phyloP scores from a whole-genome alignment of 2,888 invertebrate genomes.

The Hedya salicella region DNA sequence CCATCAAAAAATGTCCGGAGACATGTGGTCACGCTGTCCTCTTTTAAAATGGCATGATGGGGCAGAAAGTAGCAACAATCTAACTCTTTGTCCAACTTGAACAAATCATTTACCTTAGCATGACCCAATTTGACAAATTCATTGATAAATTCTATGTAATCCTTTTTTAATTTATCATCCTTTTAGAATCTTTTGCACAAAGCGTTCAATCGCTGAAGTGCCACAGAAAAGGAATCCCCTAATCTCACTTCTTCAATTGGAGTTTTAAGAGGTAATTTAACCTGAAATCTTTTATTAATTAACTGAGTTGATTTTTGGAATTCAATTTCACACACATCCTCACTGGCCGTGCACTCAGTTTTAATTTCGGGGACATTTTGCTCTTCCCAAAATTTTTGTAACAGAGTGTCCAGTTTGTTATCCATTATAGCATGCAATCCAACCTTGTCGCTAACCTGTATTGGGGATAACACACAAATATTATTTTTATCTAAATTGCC shows the following conservation, averaged over 20 bases:
- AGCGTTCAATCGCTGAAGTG: not conserved
- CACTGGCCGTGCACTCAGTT: too few species aligned
- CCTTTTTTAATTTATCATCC: not conserved
- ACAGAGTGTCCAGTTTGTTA: not conserved
- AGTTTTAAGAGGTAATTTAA: not conserved
- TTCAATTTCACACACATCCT: too few species aligned
- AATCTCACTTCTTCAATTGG: not conserved
- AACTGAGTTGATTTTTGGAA: too few species aligned
- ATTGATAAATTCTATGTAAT: not conserved
- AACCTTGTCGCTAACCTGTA: not conserved
- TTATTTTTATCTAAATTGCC: not conserved
- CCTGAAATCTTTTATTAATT: not conserved
- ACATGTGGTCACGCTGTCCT: not conserved
- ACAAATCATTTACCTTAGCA: slow-evolving; percentile 1
- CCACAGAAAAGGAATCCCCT: not conserved
- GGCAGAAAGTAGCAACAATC: not conserved
- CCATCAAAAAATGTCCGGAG: not conserved
- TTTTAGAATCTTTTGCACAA: not conserved
- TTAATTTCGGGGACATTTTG: too few species aligned
- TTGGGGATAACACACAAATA: not conserved
- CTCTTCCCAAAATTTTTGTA: too few species aligned
- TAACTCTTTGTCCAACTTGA: not conserved
- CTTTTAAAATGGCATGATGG: not conserved
- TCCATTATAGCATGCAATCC: not conserved
- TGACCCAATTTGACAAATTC: not conserved